Base-by-base conservation (phyloP, 2,113 vertebrate genomes). In the Isichthys henryi region DNA sequence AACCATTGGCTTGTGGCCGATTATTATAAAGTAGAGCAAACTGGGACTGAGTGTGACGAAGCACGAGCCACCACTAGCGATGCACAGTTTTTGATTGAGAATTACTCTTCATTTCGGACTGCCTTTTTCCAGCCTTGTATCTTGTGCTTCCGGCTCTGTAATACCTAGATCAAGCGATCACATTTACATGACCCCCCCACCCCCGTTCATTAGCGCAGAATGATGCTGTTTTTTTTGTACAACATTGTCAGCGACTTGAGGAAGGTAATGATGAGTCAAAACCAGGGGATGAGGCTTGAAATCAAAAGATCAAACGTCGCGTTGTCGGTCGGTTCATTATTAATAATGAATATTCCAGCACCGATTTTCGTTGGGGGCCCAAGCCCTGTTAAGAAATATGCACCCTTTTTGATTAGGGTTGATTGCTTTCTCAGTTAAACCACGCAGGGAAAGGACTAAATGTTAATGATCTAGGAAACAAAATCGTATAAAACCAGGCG, bases 271-370 rank as follows among this genome's bases (percentile, higher is more conserved):
- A 49, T 88, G 87, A 48, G 23, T 49, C 13, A 48, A 70, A 48
- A 23, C 87, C 27, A 45, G 35, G 21, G 35, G 35, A 62, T 31
- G 19, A 88, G 19, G 21, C 87, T 45, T 56, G 19, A 50, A 31
- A 43, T 58, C 53, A 88, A 62, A 50, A 43, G 35, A 66, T 45
- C 52, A 88, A 86, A 49, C 45, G 45, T 15, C 48, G n/a, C 49
- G 27, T 35, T 87, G 85, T 53, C 35, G 50, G 85, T 87, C 27
- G 87, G 21, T 15, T 88, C 53, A 82, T 89, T 88, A 58, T 46
- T 89, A 83, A 89, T 31, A 89, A 89, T 56, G 45, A 89, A 83
- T 43, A 83, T 89, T 83, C 50, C 43, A 58, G 23, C 31, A 56
- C 43, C 49, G 19, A 52, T 45, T 89, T 56, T 50, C 5, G 17